Evolutionary conservation across 2,888 invertebrate genomes (phyloP).

Genomic region (Polymixis lichenea): DNA sequence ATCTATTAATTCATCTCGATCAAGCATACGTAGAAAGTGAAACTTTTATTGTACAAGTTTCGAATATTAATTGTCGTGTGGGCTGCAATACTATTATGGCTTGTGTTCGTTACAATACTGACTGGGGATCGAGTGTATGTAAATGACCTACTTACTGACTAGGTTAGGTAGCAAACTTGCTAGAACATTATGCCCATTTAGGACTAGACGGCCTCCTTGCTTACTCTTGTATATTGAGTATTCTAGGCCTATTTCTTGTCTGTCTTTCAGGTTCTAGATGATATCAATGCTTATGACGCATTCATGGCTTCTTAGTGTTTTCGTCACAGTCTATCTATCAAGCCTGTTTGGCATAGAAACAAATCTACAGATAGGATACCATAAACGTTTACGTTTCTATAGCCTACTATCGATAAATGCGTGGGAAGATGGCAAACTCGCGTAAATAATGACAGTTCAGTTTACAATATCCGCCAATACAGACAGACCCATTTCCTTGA

Average conservation of each 20-base stretch:
- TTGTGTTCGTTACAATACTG: slow-evolving; percentile 21
- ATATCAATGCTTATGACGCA: background rate
- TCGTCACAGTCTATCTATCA: background rate
- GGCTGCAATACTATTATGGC: slow-evolving; percentile 59
- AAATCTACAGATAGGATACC: background rate
- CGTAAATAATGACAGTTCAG: slow-evolving; percentile 19
- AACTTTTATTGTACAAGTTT: slow-evolving; percentile 79
- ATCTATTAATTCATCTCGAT: slow-evolving; percentile 61
- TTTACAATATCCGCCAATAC: slow-evolving; percentile 36
- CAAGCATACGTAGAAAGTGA: slow-evolving; percentile 79
- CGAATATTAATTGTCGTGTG: slow-evolving; percentile 79
- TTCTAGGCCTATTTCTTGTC: slow-evolving; percentile 28
- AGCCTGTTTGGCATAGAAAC: background rate
- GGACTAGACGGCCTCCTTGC: slow-evolving; percentile 2
- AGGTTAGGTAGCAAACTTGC: background rate
- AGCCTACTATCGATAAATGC: slow-evolving; percentile 12
- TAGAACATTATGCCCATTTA: slow-evolving; percentile 28
- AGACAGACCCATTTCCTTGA: slow-evolving; percentile 4
- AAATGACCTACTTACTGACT: slow-evolving; percentile 22
- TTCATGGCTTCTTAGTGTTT: background rate
- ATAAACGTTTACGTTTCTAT: background rate
- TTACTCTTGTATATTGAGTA: slow-evolving; percentile 15
- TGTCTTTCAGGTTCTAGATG: background rate
- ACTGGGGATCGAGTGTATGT: slow-evolving; percentile 33
- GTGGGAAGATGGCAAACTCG: slow-evolving; percentile 39